Evolutionary conservation across 2,113 vertebrate species (phyloP).

Genomic region (Pollachius pollachius): DNA sequence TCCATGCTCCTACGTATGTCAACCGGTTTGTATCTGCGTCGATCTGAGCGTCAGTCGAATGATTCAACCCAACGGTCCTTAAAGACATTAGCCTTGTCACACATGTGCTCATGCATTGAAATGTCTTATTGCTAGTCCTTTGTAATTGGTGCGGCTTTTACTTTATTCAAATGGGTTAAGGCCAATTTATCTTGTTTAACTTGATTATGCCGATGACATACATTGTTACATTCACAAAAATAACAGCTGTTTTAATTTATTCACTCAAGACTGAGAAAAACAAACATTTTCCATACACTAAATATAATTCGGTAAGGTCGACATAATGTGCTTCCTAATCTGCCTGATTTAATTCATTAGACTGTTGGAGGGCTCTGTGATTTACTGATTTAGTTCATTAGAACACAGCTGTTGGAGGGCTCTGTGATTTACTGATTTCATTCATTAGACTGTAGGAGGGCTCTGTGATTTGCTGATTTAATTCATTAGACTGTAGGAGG

Average conservation of each 20-base stretch:
- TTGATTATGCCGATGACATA: conserved; percentile 10
- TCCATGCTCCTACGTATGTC: not conserved
- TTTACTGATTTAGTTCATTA: not conserved
- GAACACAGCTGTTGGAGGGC: not conserved
- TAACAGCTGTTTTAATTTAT: not conserved
- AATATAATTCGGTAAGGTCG: not conserved
- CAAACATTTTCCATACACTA: conserved; percentile 2
- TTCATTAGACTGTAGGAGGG: too few species aligned
- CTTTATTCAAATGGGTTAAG: not conserved
- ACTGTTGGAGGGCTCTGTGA: not conserved
- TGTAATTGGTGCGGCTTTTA: conserved; percentile 22
- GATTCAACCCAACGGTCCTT: conserved; percentile 42
- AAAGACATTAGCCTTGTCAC: conserved; percentile 43
- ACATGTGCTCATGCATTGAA: conserved; percentile 36
- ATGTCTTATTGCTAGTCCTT: conserved; percentile 28
- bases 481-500: conserved; percentile 3
- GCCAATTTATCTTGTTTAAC: conserved; percentile 13
- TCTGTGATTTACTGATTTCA: not conserved
- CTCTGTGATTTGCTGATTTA: too few species aligned
- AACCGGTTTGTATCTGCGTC: not conserved
- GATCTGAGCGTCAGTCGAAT: conserved; percentile 25
- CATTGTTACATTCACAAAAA: not conserved
- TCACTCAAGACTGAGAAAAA: not conserved
- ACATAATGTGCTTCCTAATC: not conserved
- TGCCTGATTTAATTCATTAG: not conserved